These are phyloP conservation scores for Hippocampus kuda DNA, from an alignment of 2,797 vertebrate species.

Conservation along the genomic window DNA sequence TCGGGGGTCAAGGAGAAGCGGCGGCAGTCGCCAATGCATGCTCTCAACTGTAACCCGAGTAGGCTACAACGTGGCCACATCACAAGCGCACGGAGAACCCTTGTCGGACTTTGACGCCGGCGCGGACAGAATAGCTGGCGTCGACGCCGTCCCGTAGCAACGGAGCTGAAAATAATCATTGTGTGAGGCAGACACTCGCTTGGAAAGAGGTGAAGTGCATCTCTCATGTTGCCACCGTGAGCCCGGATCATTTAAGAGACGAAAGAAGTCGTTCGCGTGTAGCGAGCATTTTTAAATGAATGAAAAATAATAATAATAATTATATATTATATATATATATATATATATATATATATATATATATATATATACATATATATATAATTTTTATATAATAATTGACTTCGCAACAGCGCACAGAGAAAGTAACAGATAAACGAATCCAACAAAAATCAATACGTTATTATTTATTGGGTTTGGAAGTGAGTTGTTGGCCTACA, in stretches of 20 bases:
- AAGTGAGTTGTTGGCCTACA: not conserved
- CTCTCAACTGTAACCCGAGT: constrained; percentile 57
- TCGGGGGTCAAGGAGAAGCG: constrained; percentile 42
- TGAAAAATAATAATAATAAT: not conserved
- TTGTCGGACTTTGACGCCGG: constrained; percentile 45
- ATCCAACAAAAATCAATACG: no score
- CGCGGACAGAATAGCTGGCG: constrained; percentile 32
- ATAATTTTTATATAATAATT: no score
- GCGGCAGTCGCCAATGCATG: constrained; percentile 33
- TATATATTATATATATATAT: no score
- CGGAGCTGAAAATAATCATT: constrained; percentile 16
- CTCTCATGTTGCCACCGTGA: not conserved
- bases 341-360: no score
- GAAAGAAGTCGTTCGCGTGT: not conserved
- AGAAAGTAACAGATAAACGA: no score
- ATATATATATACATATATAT: no score
- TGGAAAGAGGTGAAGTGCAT: not conserved
- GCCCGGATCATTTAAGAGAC: not conserved
- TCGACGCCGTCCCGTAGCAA: constrained; percentile 37
- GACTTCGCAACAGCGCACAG: no score
- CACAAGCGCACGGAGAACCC: constrained; percentile 41
- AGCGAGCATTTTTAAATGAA: not conserved
- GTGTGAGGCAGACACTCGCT: not conserved
- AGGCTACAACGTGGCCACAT: constrained; percentile 48
- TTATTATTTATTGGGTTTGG: no score